Base-by-base conservation (phyloP, 2,888 invertebrate species). In the Phlogophora meticulosa region DNA sequence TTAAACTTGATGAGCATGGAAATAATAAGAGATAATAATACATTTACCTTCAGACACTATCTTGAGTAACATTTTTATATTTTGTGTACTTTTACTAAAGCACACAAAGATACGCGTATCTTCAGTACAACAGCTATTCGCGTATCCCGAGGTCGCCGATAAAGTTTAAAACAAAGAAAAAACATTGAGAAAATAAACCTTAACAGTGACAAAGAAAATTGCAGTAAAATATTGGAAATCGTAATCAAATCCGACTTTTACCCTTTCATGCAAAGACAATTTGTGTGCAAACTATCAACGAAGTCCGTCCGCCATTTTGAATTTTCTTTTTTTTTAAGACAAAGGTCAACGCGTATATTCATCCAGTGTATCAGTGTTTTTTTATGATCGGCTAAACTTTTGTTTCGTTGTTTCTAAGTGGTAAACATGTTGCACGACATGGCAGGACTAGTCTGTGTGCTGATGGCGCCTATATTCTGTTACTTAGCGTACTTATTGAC, bases 401-500 rank as follows among this genome's bases (percentile, higher is more conserved):
- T 13, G 4, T 10, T 15, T 43, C 53, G 36, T 55, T 32, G 10
- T 43, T 17, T 32, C 9, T 3, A 13, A 17, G 45, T 17, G 10
- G 7, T 43, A 17, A 78, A 62, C 65, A 87, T 90, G 87, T 56
- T 81, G 0, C 46, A 69, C 0, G 84, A 88, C 34, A 65, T 83
- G 3, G 34, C 81, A 0, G 90, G 88, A 36, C 43, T 91, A 1
- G 38, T 89, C 10, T 88, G 85, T 66, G 83, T 91, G 4, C 74
- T 90, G 48, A 64, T 90, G 4, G 83, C 86, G 36, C 91, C 91
- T 0, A 65, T 91, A 4, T 45, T 89, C 0, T 82, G 84, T 9
- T 91, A 91, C 61, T 9, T 86, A 2, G 5, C 86, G 7, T 91
- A 91, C 61, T 55, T 90, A 3, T 28, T 85, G 43, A 64, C 85